A percentile compares a stretch with the other conserved stretches of the same genome.
These are phyloP conservation scores for Chlorops oryzae DNA, from an alignment of 1,140 invertebrate species.

Conservation along the genomic window DNA sequence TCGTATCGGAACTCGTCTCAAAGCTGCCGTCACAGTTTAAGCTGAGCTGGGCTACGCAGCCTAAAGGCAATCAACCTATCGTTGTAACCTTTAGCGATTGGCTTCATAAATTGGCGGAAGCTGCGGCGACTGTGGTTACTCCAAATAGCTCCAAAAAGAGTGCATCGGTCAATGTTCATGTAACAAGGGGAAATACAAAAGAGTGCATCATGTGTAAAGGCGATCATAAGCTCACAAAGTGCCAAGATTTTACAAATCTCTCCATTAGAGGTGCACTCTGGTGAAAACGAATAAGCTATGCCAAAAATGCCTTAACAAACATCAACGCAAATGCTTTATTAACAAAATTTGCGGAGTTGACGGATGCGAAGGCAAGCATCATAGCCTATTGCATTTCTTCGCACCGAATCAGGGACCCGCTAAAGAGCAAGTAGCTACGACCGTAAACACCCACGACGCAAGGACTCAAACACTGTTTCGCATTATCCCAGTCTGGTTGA, in stretches of 20 bases:
- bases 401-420: too few relatives aligned
- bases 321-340: too few relatives aligned
- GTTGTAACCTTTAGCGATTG: constrained; percentile 7
- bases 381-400: too few relatives aligned
- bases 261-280: not conserved
- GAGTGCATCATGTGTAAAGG: constrained; percentile 5
- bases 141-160: not conserved
- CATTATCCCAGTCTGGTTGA: too few relatives aligned
- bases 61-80: not conserved
- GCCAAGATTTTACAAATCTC: not conserved
- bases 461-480: too few relatives aligned
- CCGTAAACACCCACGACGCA: too few relatives aligned
- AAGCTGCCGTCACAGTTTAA: constrained; percentile 5
- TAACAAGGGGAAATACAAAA: not conserved
- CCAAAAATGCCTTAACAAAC: constrained; percentile 1
- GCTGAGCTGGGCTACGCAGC: constrained; percentile 7
- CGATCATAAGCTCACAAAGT: constrained; percentile 1
- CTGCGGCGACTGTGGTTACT: not conserved
- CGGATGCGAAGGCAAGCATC: too few relatives aligned
- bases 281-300: constrained; percentile 6
- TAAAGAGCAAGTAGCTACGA: too few relatives aligned
- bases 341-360: too few relatives aligned
- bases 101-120: too few relatives aligned
- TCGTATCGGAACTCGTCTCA: constrained; percentile 1
- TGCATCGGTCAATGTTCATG: constrained; percentile 3